These are phyloP conservation scores for Drosophila melanosoma DNA, from an alignment of 2,888 invertebrate genomes.

Conservation along the genomic window DNA sequence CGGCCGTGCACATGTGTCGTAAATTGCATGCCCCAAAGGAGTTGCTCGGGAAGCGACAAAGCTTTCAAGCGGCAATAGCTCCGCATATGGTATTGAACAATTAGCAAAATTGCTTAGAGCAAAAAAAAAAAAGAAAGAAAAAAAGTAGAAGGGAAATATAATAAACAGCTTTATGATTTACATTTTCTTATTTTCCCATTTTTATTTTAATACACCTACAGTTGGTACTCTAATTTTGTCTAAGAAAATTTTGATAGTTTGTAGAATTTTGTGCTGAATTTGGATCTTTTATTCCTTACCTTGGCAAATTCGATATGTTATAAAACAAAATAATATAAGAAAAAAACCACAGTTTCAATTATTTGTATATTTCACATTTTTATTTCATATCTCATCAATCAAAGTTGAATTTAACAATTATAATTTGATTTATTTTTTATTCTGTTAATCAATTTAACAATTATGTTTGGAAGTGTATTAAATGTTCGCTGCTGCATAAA, in stretches of 20 bases:
- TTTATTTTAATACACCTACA: slow-evolving; percentile 4
- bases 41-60: slow-evolving; percentile 27
- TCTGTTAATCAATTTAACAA: not conserved
- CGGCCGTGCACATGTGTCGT: slow-evolving; percentile 65
- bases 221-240: not conserved
- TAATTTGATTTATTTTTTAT: not conserved
- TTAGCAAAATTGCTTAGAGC: slow-evolving; percentile 57
- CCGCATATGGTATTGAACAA: slow-evolving; percentile 64
- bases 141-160: slow-evolving; percentile 1
- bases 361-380: not conserved
- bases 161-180: slow-evolving; percentile 32
- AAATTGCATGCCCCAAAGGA: slow-evolving; percentile 72
- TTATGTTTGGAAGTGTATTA: slow-evolving; percentile 7
- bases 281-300: not conserved
- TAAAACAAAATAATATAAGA: no score
- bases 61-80: slow-evolving; percentile 24
- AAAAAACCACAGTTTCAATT: not conserved
- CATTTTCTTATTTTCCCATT: slow-evolving; percentile 14
- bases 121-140: slow-evolving; percentile 9
- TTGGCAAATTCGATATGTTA: no score
- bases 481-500: not conserved
- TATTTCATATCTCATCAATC: not conserved
- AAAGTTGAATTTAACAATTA: not conserved
- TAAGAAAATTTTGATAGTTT: no score
- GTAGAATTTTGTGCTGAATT: no score